Conservation (phyloP, 2,888 invertebrate species). For the Orgyia antiqua region DNA sequence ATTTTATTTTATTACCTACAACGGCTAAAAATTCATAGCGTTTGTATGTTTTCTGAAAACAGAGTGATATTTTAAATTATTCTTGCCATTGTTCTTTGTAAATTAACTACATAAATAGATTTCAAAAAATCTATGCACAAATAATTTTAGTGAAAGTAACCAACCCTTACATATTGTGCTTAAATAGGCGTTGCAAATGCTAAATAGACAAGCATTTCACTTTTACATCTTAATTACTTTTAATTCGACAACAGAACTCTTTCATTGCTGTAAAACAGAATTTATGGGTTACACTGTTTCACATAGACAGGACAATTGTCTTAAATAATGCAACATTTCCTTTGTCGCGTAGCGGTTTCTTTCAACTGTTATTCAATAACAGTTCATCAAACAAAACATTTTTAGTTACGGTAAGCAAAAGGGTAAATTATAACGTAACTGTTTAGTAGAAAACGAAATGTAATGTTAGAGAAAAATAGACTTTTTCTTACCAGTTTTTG, state of each 20-base stretch:
- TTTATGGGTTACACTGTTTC: slow-evolving; percentile 58
- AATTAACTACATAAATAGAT: too few relatives aligned
- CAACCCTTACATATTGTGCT: slow-evolving; percentile 28
- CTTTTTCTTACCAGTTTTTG: slow-evolving; percentile 10
- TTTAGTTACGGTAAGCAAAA: slow-evolving; percentile 60
- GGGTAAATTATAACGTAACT: slow-evolving; percentile 45
- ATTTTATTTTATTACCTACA: too few relatives aligned
- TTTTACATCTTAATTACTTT: slow-evolving; percentile 73
- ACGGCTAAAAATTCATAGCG: too few relatives aligned
- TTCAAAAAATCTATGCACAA: slow-evolving; percentile 15
- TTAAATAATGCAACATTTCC: slow-evolving; percentile 68
- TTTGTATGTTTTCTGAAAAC: too few relatives aligned
- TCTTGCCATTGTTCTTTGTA: too few relatives aligned
- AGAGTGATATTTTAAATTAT: too few relatives aligned
- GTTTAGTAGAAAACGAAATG: slow-evolving; percentile 12
- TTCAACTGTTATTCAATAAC: slow-evolving; percentile 52
- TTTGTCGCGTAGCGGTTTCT: slow-evolving; percentile 60
- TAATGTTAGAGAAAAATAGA: slow-evolving; percentile 8
- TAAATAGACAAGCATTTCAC: slow-evolving; percentile 60
- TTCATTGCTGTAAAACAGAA: slow-evolving; percentile 45
- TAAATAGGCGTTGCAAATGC: slow-evolving; percentile 54
- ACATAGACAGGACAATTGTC: slow-evolving; percentile 43
- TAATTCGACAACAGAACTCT: slow-evolving; percentile 46
- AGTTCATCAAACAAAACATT: slow-evolving; percentile 53
- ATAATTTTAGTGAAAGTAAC: slow-evolving; percentile 61